Evolutionary conservation across 30 jellyfish, hydroid and myxozoan genomes (phyloP), one percentile per base, ranked within the genome.

Genomic region (Turritopsis dohrnii): DNA sequence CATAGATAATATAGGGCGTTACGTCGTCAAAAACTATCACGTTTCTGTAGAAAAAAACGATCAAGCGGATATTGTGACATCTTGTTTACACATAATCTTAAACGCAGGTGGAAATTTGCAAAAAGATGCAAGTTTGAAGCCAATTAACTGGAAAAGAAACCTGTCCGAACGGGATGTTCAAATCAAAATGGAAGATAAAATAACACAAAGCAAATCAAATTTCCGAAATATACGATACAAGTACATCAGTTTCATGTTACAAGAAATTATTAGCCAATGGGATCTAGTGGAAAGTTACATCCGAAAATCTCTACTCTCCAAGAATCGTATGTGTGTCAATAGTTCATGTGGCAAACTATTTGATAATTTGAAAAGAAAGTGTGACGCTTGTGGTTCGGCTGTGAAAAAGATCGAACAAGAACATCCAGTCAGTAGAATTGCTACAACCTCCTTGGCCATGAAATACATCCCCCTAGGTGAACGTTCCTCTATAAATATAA

Each of bases 281-380:
- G 24, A 25, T 72, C 29, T 18, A n/a, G 28, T 19, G 24, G 28
- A 29, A 18, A 72, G 28, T 18, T 23, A 23, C 73, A 72, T 72
- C 30, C 19, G 20, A 21, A 29, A 72, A 18, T 72, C 24, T 19
- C 24, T 72, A 25, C 21, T 18, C 19, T 25, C 24, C 19, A 23
- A 72, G 30, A 21, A 72, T n/a, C 81, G 81, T 19, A n/a, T 23
- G 28, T 72, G 81, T 72, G 28, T 72, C 21, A 72, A n/a, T n/a
- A n/a, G n/a, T n/a, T n/a, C n/a, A 72, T 72, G 30, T 19, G 30
- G 81, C 24, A 72, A 25, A 29, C 30, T 72, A 60, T 60, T 60
- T 60, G 0, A 25, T 25, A 72, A 25, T 18, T 72, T n/a, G 29
- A 72, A 72, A 72, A n/a, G 81, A 25, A 25, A 18, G 21, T 72